phyloP scores from a whole-genome alignment of 2,888 invertebrate species.

The Elegia similella region DNA sequence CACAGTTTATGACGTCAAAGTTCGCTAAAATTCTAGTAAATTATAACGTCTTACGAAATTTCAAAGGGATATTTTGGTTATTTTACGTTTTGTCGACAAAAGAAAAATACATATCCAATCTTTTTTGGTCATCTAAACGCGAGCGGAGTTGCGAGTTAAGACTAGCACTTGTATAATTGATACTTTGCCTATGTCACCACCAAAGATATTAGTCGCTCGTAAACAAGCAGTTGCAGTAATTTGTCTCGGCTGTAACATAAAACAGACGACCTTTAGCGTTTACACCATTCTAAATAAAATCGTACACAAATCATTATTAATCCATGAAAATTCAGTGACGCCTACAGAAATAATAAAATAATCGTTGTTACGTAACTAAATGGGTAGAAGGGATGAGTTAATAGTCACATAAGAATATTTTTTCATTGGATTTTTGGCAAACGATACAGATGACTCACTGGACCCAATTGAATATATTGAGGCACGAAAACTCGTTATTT shows the following conservation, averaged over 20 bases:
- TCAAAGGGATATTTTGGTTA: no score
- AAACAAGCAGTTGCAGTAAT: not conserved
- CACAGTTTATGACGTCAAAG: no score
- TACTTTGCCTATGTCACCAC: not conserved
- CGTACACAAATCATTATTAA: slow-evolving; percentile 31
- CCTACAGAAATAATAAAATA: slow-evolving; percentile 12
- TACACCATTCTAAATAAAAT: slow-evolving; percentile 29
- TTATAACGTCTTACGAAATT: no score
- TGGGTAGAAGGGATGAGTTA: not conserved
- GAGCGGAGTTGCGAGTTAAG: no score
- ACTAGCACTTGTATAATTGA: no score
- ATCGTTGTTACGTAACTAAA: not conserved
- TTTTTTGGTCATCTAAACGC: no score
- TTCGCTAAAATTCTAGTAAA: no score
- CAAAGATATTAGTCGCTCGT: not conserved
- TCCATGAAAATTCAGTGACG: slow-evolving; percentile 24
- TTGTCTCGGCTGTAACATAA: not conserved
- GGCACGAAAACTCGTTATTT: not conserved
- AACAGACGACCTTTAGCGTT: not conserved
- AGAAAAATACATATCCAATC: no score
- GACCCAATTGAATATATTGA: slow-evolving; percentile 29
- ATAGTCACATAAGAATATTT: slow-evolving; percentile 12
- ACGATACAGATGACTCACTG: slow-evolving; percentile 44
- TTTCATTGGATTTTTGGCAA: slow-evolving; percentile 51
- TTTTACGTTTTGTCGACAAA: no score